A percentile compares a stretch with the other conserved stretches of the same genome.
Evolutionary conservation across 2,888 invertebrate genomes (phyloP).

Genomic region (Adelognathus sp.): DNA sequence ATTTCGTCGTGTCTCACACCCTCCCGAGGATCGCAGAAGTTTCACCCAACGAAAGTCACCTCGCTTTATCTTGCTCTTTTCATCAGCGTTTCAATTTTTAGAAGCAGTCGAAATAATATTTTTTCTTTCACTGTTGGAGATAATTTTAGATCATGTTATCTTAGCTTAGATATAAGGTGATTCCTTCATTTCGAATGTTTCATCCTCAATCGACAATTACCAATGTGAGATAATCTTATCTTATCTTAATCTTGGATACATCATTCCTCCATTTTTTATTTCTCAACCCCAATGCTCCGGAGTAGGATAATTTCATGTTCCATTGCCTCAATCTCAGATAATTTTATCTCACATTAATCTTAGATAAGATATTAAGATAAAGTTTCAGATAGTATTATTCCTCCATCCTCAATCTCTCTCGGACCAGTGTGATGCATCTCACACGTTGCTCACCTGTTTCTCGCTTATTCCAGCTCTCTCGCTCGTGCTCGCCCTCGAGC

Average conservation of each 20-base stretch:
- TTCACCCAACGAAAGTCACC: not conserved
- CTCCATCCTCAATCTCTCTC: constrained; percentile 9
- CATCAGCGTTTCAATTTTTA: constrained; percentile 30
- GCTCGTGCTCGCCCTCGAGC: constrained; percentile 52
- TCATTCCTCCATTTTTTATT: not conserved
- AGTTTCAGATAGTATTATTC: too few relatives aligned
- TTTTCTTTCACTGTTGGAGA: too few relatives aligned
- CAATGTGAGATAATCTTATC: constrained; percentile 34
- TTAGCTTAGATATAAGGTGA: too few relatives aligned
- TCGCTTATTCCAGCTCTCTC: constrained; percentile 25
- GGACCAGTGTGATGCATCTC: constrained; percentile 11
- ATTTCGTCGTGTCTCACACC: constrained; percentile 61
- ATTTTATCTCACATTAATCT: too few relatives aligned
- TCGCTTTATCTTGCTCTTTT: not conserved
- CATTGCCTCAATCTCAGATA: too few relatives aligned
- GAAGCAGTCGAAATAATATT: too few relatives aligned
- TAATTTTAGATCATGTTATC: too few relatives aligned
- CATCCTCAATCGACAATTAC: too few relatives aligned
- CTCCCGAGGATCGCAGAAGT: constrained; percentile 1
- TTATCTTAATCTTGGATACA: not conserved
- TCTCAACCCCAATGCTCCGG: not conserved
- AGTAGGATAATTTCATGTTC: too few relatives aligned
- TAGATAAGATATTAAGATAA: too few relatives aligned
- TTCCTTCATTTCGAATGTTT: too few relatives aligned
- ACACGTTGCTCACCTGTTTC: constrained; percentile 3